Evolutionary conservation across 2,888 invertebrate genomes (phyloP).

Genomic region (Trachelus troglodyta): DNA sequence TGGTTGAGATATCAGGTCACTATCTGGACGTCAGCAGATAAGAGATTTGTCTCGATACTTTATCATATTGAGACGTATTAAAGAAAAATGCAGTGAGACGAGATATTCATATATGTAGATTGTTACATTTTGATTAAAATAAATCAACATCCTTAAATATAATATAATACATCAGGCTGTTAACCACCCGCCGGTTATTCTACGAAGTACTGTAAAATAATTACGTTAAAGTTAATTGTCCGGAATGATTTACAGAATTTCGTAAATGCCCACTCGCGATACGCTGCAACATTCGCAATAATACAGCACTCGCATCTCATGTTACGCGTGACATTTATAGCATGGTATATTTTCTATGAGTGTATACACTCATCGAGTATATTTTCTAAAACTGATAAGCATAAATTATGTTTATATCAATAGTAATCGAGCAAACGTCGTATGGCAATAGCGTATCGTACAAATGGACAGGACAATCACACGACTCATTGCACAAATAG

Average conservation of each 20-base stretch:
- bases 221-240: constrained; percentile 15
- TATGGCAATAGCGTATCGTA: constrained; percentile 30
- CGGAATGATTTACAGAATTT: constrained; percentile 23
- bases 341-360: constrained; percentile 12
- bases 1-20: too few species aligned
- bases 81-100: background rate
- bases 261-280: constrained; percentile 26
- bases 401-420: constrained; percentile 24
- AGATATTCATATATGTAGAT: constrained; percentile 9
- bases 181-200: constrained; percentile 22
- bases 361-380: constrained; percentile 23
- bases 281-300: constrained; percentile 14
- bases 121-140: constrained; percentile 50
- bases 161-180: constrained; percentile 51
- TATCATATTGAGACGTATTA: background rate
- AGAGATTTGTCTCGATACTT: too few species aligned
- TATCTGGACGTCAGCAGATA: too few species aligned
- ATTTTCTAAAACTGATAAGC: constrained; percentile 22
- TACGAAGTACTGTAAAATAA: constrained; percentile 24
- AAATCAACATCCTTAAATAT: constrained; percentile 47
- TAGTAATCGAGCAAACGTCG: constrained; percentile 16
- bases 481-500: constrained; percentile 27
- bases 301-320: constrained; percentile 13
- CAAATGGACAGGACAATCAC: constrained; percentile 40
- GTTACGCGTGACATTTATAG: background rate